Evolutionary conservation across 92 coral and sea anemone species (phyloP).

Genomic region (Umimayanthus kanabou): DNA sequence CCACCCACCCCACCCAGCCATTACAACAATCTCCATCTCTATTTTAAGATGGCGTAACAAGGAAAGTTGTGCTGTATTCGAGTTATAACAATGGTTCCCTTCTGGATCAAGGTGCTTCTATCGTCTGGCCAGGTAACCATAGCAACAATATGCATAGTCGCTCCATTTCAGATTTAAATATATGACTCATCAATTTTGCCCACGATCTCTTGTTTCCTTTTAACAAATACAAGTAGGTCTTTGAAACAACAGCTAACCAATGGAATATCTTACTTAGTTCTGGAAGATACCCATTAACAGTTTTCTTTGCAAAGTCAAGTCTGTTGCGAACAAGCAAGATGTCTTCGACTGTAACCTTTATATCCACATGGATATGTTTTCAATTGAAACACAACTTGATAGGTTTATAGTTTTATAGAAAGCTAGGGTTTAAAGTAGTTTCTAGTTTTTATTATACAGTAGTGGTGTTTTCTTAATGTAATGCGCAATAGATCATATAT

Average conservation of each 20-base stretch:
- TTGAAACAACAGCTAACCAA: not conserved
- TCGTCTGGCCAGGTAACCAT: conserved; percentile 36
- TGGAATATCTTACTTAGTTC: not conserved
- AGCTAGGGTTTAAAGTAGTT: too few relatives aligned
- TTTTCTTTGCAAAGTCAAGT: too few relatives aligned
- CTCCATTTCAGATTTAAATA: not conserved
- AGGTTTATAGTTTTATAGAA: too few relatives aligned
- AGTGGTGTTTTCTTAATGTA: too few relatives aligned
- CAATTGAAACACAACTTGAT: too few relatives aligned
- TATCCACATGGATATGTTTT: too few relatives aligned
- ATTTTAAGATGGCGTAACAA: conserved; percentile 14
- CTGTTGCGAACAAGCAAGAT: too few relatives aligned
- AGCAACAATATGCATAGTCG: not conserved
- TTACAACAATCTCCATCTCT: not conserved
- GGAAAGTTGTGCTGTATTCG: conserved; percentile 11
- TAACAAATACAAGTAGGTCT: not conserved
- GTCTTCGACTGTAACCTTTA: too few relatives aligned
- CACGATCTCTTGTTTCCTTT: not conserved
- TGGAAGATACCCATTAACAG: not conserved
- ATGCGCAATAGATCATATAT: too few relatives aligned
- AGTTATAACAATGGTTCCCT: conserved; percentile 17
- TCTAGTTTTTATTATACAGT: too few relatives aligned
- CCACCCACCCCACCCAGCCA: not conserved
- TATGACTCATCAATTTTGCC: too few relatives aligned
- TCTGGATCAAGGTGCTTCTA: not conserved